Conservation (phyloP, 2,888 invertebrate genomes). For the Drosophila eohydei region DNA sequence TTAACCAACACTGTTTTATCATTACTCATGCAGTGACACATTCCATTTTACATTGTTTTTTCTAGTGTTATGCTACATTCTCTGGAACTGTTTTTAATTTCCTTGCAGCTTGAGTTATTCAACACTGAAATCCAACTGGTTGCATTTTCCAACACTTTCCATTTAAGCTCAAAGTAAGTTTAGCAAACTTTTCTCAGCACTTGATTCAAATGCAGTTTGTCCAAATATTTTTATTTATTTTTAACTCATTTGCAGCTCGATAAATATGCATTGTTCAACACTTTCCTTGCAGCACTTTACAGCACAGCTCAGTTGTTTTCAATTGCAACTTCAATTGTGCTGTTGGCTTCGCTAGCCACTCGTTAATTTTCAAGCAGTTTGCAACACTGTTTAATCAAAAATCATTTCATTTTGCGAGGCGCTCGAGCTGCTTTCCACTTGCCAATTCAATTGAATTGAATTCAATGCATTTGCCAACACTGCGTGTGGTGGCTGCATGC, state of each 20-base stretch:
- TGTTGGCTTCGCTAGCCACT: background rate
- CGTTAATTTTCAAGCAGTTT: background rate
- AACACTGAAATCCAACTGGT: no score
- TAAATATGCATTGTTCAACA: background rate
- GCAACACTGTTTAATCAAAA: constrained; percentile 15
- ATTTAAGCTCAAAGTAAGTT: no score
- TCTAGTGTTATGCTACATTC: no score
- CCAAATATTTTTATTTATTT: no score
- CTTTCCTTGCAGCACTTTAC: background rate
- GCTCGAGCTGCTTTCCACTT: background rate
- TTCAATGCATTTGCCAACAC: constrained; percentile 28
- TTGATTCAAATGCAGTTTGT: background rate
- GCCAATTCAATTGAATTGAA: constrained; percentile 10
- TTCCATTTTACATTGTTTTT: no score
- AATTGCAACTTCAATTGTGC: background rate
- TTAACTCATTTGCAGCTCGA: no score
- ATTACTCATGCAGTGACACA: no score
- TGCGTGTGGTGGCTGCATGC: constrained; percentile 23
- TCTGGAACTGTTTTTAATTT: no score
- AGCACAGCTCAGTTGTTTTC: background rate
- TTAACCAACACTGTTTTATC: no score
- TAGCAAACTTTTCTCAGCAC: background rate
- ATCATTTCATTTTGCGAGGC: background rate
- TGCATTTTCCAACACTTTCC: no score
- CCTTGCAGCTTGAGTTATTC: no score